A percentile compares a stretch with the other conserved stretches of the same genome.
These are phyloP conservation scores for Busseola fusca DNA, from an alignment of 2,888 invertebrate species.

Conservation along the genomic window DNA sequence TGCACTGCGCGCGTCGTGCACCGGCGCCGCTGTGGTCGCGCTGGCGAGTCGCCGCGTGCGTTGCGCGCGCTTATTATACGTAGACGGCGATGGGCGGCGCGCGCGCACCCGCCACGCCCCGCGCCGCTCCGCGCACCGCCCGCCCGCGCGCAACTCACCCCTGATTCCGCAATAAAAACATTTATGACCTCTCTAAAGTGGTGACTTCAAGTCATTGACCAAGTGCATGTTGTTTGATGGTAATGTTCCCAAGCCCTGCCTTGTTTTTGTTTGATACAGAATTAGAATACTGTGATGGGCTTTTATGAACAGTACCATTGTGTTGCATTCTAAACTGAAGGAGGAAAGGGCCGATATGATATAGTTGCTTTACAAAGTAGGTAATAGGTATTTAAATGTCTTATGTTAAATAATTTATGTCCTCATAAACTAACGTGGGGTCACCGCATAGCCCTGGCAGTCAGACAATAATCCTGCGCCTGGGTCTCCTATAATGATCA, in stretches of 20 bases:
- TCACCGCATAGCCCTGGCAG: not conserved
- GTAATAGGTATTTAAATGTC: conserved; percentile 15
- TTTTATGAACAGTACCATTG: conserved; percentile 33
- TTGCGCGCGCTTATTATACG: conserved; percentile 76
- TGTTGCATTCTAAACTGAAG: conserved; percentile 22
- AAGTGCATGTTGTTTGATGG: conserved; percentile 49
- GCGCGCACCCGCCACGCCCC: conserved; percentile 78
- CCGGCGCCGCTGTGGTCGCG: conserved; percentile 72
- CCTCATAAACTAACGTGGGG: not conserved
- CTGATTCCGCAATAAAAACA: conserved; percentile 61
- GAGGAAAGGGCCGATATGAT: conserved; percentile 17
- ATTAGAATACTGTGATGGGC: conserved; percentile 47
- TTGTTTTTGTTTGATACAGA: conserved; percentile 47
- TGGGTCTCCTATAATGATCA: conserved; percentile 28
- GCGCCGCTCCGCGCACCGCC: conserved; percentile 78
- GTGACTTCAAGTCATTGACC: conserved; percentile 61
- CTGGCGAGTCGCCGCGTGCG: conserved; percentile 68
- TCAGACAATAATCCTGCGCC: not conserved
- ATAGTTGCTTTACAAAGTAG: conserved; percentile 11
- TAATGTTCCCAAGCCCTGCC: conserved; percentile 23
- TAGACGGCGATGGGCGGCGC: conserved; percentile 78
- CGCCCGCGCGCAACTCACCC: conserved; percentile 68
- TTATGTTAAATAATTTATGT: not conserved
- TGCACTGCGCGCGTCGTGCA: conserved; percentile 67
- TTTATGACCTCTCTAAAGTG: conserved; percentile 58